Conservation (phyloP, 2,888 invertebrate genomes). For the Protonemura montana region DNA sequence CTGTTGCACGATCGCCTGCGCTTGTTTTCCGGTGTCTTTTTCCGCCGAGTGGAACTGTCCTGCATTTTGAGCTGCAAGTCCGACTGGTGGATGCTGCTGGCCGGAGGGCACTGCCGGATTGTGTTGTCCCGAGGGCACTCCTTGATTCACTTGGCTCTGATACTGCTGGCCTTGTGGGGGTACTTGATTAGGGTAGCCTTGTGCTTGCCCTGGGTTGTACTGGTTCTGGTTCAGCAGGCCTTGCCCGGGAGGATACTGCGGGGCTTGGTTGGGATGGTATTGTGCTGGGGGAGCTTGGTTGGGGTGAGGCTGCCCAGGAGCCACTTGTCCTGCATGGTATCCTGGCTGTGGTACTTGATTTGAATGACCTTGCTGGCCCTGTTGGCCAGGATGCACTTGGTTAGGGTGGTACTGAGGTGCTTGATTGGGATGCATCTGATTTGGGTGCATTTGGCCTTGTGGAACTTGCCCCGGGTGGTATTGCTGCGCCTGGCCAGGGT, state of each 20-base stretch:
- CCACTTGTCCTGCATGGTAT: slow-evolving; percentile 46
- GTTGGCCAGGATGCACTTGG: slow-evolving; percentile 49
- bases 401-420: slow-evolving; percentile 54
- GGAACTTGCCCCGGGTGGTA: slow-evolving; percentile 51
- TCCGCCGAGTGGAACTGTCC: slow-evolving; percentile 1
- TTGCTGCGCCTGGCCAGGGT: slow-evolving; percentile 47
- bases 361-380: slow-evolving; percentile 52
- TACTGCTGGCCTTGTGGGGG: slow-evolving; percentile 45
- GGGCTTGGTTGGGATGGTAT: slow-evolving; percentile 52
- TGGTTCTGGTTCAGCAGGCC: slow-evolving; percentile 45
- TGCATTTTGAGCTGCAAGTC: background rate
- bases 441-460: slow-evolving; percentile 50
- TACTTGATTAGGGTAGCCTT: slow-evolving; percentile 43
- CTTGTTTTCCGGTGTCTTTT: background rate
- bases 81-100: background rate
- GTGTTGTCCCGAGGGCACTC: slow-evolving; percentile 25
- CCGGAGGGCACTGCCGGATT: background rate
- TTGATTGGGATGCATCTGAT: slow-evolving; percentile 50
- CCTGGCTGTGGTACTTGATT: slow-evolving; percentile 52
- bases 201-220: slow-evolving; percentile 42
- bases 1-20: slow-evolving; percentile 24
- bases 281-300: slow-evolving; percentile 52
- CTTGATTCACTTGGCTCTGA: slow-evolving; percentile 52
- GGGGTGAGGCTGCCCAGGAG: slow-evolving; percentile 50
- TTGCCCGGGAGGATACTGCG: slow-evolving; percentile 52